phyloP scores from a whole-genome alignment of 2,888 invertebrate genomes.

The Ptychoptera contaminata region DNA sequence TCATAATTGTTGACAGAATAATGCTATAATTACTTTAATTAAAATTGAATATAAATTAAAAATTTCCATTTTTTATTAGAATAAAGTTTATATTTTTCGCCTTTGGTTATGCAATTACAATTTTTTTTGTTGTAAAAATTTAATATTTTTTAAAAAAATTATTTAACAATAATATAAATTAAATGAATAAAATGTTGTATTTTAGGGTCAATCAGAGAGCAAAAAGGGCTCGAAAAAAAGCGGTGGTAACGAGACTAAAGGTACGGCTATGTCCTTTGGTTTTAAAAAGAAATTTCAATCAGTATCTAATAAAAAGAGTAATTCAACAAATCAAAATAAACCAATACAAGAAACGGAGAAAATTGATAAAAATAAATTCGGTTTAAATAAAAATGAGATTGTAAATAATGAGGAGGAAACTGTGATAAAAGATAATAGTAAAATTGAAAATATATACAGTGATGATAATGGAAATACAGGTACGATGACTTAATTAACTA shows the following conservation, averaged over 20 bases:
- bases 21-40: too few relatives aligned
- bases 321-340: slow-evolving; percentile 11
- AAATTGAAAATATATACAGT: slow-evolving; percentile 15
- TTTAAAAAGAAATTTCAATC: slow-evolving; percentile 51
- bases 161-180: too few relatives aligned
- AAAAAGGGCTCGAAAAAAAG: slow-evolving; percentile 13
- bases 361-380: slow-evolving; percentile 14
- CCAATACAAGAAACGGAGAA: slow-evolving; percentile 5
- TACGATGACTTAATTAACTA: slow-evolving; percentile 13
- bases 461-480: slow-evolving; percentile 31
- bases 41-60: too few relatives aligned
- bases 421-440: slow-evolving; percentile 13
- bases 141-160: too few relatives aligned
- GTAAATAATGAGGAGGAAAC: slow-evolving; percentile 9
- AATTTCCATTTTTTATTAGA: too few relatives aligned
- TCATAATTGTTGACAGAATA: too few relatives aligned
- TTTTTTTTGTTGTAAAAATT: too few relatives aligned
- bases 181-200: background rate
- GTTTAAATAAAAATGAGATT: slow-evolving; percentile 11
- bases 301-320: slow-evolving; percentile 32
- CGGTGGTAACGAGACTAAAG: slow-evolving; percentile 30
- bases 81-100: too few relatives aligned
- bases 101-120: too few relatives aligned
- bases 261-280: slow-evolving; percentile 72
- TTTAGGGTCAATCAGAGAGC: slow-evolving; percentile 31